Evolutionary conservation across 2,113 vertebrate species (phyloP).

Genomic region (Passer montanus): DNA sequence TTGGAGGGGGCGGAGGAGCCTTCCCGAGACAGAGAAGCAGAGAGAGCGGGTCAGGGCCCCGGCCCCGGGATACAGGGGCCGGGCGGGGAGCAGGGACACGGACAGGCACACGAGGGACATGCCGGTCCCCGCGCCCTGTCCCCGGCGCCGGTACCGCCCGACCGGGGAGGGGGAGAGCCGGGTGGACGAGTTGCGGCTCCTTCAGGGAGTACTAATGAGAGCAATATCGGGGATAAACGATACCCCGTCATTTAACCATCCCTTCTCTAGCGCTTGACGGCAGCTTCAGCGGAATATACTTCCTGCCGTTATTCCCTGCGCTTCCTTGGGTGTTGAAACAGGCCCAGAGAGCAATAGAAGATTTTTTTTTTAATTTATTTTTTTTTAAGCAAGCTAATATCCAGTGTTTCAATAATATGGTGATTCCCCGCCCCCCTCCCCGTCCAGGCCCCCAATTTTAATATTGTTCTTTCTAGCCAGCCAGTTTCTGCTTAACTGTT

Average conservation of each 20-base stretch:
- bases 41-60: neutral
- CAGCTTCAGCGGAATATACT: neutral
- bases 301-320: neutral
- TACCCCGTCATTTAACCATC: neutral
- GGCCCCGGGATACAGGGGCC: neutral
- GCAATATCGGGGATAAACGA: neutral
- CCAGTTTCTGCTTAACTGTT: neutral
- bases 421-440: neutral
- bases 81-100: neutral
- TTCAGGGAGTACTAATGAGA: neutral
- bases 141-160: neutral
- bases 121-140: neutral
- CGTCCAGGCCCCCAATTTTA: neutral
- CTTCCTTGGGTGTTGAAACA: neutral
- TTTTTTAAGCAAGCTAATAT: neutral
- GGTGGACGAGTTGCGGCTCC: neutral
- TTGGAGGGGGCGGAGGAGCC: slow-evolving; percentile 70
- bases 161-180: neutral
- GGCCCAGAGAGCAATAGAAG: neutral
- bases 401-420: neutral
- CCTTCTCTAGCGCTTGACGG: neutral
- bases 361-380: neutral
- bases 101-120: neutral
- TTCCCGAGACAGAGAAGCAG: slow-evolving; percentile 18
- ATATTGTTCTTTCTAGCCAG: neutral